A percentile compares a stretch with the other conserved stretches of the same genome.
These are phyloP conservation scores for Noctua pronuba DNA, from an alignment of 2,888 invertebrate species.

Conservation along the genomic window DNA sequence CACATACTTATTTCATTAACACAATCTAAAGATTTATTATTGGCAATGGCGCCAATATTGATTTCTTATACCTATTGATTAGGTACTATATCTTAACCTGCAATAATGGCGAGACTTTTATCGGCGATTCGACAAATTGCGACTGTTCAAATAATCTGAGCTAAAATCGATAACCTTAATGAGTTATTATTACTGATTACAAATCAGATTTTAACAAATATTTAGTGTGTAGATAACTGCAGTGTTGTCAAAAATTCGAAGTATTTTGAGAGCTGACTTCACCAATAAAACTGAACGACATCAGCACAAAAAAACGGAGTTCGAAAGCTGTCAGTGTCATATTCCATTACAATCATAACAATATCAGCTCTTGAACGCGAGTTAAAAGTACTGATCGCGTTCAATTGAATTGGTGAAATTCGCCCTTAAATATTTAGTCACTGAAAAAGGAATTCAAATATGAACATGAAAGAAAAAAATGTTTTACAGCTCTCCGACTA, in stretches of 20 bases:
- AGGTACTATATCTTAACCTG: conserved; percentile 16
- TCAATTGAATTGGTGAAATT: neutral
- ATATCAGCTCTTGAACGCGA: neutral
- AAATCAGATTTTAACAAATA: neutral
- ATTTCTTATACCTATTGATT: conserved; percentile 1
- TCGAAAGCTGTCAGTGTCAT: neutral
- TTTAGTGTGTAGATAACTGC: neutral
- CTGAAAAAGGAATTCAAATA: neutral
- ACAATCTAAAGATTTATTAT: neutral
- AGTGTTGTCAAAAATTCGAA: neutral
- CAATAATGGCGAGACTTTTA: conserved; percentile 17
- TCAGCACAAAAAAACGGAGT: neutral
- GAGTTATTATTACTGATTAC: neutral
- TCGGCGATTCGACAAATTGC: conserved; percentile 14
- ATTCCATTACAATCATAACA: neutral
- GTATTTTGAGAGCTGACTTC: neutral
- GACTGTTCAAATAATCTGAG: conserved; percentile 10
- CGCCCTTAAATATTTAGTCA: neutral
- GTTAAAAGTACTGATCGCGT: neutral
- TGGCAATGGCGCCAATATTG: conserved; percentile 23
- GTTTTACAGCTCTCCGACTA: neutral
- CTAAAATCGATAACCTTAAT: conserved; percentile 28
- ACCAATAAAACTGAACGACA: neutral
- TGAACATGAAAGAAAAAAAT: neutral
- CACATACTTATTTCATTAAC: neutral